phyloP scores from a whole-genome alignment of 2,888 invertebrate species.

The Zaprionus obscuricornis region DNA sequence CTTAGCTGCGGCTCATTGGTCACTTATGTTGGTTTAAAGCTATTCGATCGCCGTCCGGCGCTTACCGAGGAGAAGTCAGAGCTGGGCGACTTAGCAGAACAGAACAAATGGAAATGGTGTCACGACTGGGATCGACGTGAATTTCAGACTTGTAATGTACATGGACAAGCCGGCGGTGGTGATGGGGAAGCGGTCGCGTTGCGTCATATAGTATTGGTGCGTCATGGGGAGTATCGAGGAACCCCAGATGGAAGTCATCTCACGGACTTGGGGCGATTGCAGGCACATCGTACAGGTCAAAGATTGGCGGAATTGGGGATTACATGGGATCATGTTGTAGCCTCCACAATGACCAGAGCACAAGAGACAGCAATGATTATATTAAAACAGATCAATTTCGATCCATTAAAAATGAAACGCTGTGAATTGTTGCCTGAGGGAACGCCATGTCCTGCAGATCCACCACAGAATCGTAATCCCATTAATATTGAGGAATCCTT shows the following conservation, averaged over 20 bases:
- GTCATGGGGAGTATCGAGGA: slow-evolving; percentile 97
- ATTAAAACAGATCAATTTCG: slow-evolving; percentile 87
- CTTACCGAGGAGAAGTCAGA: background rate
- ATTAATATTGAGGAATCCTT: slow-evolving; percentile 95
- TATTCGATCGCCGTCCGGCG: slow-evolving; percentile 25
- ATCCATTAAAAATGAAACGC: slow-evolving; percentile 86
- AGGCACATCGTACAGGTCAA: slow-evolving; percentile 93
- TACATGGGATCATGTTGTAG: slow-evolving; percentile 90
- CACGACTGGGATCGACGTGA: slow-evolving; percentile 94
- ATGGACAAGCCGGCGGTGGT: slow-evolving; percentile 85
- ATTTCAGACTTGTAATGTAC: slow-evolving; percentile 85
- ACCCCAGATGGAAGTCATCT: slow-evolving; percentile 89
- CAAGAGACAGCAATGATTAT: slow-evolving; percentile 95
- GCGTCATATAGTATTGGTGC: slow-evolving; percentile 93
- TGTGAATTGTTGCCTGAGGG: slow-evolving; percentile 95
- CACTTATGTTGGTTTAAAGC: slow-evolving; percentile 43
- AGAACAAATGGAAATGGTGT: slow-evolving; percentile 88
- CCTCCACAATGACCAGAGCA: slow-evolving; percentile 97
- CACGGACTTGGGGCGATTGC: slow-evolving; percentile 91
- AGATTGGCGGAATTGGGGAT: slow-evolving; percentile 90
- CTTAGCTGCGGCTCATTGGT: slow-evolving; percentile 53
- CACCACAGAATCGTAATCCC: slow-evolving; percentile 91
- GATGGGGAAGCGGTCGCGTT: slow-evolving; percentile 84
- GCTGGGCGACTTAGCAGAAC: background rate
- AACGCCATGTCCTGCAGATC: slow-evolving; percentile 96